A percentile compares a stretch with the other conserved stretches of the same genome.
Evolutionary conservation across 2,888 invertebrate species (phyloP).

Genomic region (Cylindroiulus punctatus): DNA sequence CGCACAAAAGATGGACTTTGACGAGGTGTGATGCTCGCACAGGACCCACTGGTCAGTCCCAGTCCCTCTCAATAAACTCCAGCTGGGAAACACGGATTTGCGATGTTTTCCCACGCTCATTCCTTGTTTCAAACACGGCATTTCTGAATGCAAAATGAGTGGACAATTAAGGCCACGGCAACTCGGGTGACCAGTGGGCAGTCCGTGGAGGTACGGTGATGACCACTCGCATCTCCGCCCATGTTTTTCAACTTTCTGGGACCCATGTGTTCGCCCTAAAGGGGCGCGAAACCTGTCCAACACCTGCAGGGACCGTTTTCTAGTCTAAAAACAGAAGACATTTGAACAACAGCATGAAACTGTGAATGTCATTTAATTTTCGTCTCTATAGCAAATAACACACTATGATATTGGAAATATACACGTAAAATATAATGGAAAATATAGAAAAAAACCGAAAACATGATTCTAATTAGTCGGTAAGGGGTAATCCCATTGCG

Average conservation of each 20-base stretch:
- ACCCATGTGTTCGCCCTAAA: background rate
- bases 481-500: background rate
- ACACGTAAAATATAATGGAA: too few relatives aligned
- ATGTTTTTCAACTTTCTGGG: background rate
- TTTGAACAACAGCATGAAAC: too few relatives aligned
- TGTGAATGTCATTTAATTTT: too few relatives aligned
- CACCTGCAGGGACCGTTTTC: background rate
- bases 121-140: background rate
- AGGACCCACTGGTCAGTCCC: background rate
- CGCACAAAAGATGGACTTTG: background rate
- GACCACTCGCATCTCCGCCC: constrained; percentile 9
- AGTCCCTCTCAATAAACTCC: constrained; percentile 16
- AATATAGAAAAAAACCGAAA: too few relatives aligned
- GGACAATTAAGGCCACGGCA: constrained; percentile 5
- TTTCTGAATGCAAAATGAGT: constrained; percentile 13
- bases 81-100: background rate
- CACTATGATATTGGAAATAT: too few relatives aligned
- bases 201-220: background rate
- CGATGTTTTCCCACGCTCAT: constrained; percentile 4
- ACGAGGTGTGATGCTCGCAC: background rate
- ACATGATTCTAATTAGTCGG: background rate
- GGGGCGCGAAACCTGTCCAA: background rate
- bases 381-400: too few relatives aligned
- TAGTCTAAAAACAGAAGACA: too few relatives aligned
- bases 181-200: constrained; percentile 33